Base-by-base conservation (phyloP, 2,888 invertebrate species). In the Artemia sinica region DNA sequence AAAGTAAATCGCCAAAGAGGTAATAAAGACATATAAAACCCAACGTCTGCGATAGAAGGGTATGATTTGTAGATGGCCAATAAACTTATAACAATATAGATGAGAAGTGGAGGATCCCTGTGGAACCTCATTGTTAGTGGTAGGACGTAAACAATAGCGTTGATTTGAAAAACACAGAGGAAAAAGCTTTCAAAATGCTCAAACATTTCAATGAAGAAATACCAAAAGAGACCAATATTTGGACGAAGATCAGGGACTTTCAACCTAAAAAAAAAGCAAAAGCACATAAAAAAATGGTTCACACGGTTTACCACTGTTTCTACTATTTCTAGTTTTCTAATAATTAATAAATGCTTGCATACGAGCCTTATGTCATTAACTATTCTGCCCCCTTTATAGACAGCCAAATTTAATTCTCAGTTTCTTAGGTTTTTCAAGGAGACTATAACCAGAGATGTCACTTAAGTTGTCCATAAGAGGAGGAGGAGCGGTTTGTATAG, bases 131-230 rank as follows among this genome's bases (percentile, higher is more conserved):
- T 79, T 9, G 88, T 86, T 49, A 98, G 80, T 0, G 97, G 97
- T 14, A 93, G 82, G 69, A 94, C 83, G 78, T 97, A 97, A 67
- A 98, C 81, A 69, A 94, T 84, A 7, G 90, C 91, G 79, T 97
- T 96, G 74, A 98, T 87, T 83, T 97, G 97, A 78, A 98, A 97
- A 73, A 95, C 91, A 76, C 88, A 92, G 48, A 96, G 85, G 80
- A 98, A 99, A 75, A 99, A 84, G 71, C 88, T 83, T 67, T 94
- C 85, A 76, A 98, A 99, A 79, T 99, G 97, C 75, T 97, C 96
- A 82, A 99, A 98, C 92, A 97, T 95, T 82, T 98, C 97, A 0
- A 95, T 96, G 78, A 99, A 98, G 80, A 99, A 97, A 77, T 98
- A 99, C 98, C 98, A 99, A 79, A 96, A 98, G 2, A 98, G 81